Percentiles rank a stretch among this genome's conserved stretches.
These are phyloP conservation scores for Xylocopa sonorina DNA, from an alignment of 1,140 invertebrate genomes.

Conservation along the genomic window DNA sequence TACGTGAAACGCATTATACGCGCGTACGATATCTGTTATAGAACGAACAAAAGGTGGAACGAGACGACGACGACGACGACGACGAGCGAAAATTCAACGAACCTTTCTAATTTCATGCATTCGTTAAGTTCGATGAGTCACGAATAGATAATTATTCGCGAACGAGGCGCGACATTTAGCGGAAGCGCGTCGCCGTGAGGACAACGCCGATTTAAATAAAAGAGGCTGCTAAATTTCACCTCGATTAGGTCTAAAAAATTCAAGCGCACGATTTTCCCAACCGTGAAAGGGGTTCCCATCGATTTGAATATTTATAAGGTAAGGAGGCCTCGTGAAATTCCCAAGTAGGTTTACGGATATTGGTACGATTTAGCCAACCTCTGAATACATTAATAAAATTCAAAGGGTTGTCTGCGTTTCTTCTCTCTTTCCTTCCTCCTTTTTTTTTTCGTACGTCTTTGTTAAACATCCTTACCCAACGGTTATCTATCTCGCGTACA, in stretches of 20 bases:
- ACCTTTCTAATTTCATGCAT: too few species aligned
- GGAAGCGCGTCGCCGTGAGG: background rate
- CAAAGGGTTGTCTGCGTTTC: background rate
- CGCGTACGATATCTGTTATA: too few species aligned
- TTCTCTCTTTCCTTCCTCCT: background rate
- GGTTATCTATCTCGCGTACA: too few species aligned
- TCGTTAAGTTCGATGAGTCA: background rate
- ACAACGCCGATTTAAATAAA: conserved; percentile 57
- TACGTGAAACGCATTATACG: too few species aligned
- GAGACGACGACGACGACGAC: too few species aligned
- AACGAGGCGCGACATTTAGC: background rate
- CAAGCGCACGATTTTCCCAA: conserved; percentile 60
- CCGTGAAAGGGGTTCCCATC: conserved; percentile 52
- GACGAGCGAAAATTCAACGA: too few species aligned
- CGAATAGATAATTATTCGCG: conserved; percentile 11
- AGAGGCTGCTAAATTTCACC: conserved; percentile 58
- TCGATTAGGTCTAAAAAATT: conserved; percentile 69
- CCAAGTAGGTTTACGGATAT: conserved; percentile 61
- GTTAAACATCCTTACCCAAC: too few species aligned
- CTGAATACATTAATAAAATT: conserved; percentile 61
- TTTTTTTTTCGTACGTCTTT: background rate
- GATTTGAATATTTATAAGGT: conserved; percentile 74
- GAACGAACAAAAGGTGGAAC: too few species aligned
- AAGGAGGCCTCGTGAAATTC: conserved; percentile 60
- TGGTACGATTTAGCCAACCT: conserved; percentile 46